Evolutionary conservation across 2,797 vertebrate genomes (phyloP).

Genomic region (Phoebastria nigripes): DNA sequence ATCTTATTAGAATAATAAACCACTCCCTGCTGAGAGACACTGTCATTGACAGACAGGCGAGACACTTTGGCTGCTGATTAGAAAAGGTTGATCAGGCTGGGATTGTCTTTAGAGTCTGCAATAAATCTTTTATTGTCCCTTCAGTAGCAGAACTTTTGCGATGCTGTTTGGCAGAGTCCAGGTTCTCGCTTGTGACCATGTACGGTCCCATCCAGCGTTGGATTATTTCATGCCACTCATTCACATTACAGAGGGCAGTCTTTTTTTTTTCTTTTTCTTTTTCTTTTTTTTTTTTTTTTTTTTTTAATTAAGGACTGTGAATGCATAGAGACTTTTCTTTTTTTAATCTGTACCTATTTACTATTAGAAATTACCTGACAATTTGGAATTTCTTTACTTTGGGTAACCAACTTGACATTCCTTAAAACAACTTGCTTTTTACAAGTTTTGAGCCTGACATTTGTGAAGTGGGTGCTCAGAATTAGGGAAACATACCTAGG

Average conservation of each 20-base stretch:
- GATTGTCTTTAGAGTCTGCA: not conserved
- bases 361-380: not conserved
- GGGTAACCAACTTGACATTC: not conserved
- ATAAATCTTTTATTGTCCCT: not conserved
- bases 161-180: not conserved
- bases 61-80: not conserved
- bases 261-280: no score
- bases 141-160: not conserved
- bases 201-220: not conserved
- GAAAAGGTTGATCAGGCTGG: not conserved
- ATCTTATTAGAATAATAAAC: not conserved
- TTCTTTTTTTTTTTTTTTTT: not conserved
- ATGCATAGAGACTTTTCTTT: fast-evolving
- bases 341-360: not conserved
- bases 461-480: not conserved
- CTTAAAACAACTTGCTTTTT: not conserved
- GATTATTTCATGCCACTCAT: not conserved
- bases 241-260: not conserved
- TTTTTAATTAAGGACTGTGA: not conserved
- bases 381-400: not conserved
- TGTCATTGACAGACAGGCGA: not conserved
- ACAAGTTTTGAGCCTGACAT: fast-evolving
- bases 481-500: not conserved
- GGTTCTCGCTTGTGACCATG: not conserved
- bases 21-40: conserved; percentile 17